These are phyloP conservation scores for Octodon degus DNA, from an alignment of 2,113 vertebrate genomes.

Conservation along the genomic window DNA sequence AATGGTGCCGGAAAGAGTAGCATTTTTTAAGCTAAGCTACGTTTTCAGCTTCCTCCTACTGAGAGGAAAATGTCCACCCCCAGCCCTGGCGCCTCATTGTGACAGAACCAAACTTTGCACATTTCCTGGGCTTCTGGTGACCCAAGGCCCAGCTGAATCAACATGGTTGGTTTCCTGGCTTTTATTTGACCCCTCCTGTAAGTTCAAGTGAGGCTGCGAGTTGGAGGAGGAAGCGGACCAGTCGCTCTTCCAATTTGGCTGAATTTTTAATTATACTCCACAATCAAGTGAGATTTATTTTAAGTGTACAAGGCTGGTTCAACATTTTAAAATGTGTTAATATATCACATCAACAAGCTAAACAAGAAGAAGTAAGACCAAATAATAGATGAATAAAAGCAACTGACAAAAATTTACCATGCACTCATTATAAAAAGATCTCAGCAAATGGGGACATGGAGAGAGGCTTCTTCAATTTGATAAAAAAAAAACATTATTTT, in stretches of 20 bases:
- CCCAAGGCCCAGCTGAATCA: background rate
- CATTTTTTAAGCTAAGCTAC: background rate
- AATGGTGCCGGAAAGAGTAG: background rate
- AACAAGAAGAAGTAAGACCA: too few species aligned
- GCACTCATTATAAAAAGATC: too few species aligned
- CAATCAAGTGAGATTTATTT: too few species aligned
- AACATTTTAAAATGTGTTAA: too few species aligned
- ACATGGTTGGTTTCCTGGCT: background rate
- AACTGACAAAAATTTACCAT: too few species aligned
- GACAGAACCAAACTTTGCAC: background rate
- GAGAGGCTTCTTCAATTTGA: too few species aligned
- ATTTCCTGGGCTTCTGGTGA: background rate
- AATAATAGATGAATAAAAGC: too few species aligned
- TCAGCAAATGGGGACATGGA: too few species aligned
- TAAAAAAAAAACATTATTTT: too few species aligned
- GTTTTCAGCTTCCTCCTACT: background rate
- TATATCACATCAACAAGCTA: too few species aligned
- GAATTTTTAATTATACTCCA: background rate
- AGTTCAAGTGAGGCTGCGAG: background rate
- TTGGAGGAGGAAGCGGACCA: background rate
- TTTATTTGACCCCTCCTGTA: background rate
- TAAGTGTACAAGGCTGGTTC: too few species aligned
- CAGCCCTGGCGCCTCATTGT: background rate
- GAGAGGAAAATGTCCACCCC: background rate
- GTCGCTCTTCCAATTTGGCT: background rate